phyloP scores from a whole-genome alignment of 2,888 invertebrate species.

The Meteorus cinctellus region DNA sequence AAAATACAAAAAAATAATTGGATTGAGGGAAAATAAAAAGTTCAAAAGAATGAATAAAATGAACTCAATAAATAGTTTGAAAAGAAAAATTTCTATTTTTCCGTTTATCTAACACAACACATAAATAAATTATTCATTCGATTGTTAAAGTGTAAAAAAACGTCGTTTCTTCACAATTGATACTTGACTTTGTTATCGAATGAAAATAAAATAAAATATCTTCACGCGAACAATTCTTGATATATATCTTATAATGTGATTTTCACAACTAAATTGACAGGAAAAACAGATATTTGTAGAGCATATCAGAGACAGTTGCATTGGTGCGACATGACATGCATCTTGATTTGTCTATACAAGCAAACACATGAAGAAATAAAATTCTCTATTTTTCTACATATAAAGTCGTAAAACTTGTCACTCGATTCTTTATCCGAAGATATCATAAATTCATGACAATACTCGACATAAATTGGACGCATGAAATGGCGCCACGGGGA shows the following conservation, averaged over 20 bases:
- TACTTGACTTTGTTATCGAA: background rate
- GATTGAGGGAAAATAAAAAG: background rate
- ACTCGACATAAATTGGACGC: slow-evolving; percentile 18
- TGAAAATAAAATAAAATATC: background rate
- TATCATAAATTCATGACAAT: slow-evolving; percentile 2
- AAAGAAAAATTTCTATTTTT: background rate
- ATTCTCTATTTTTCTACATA: background rate
- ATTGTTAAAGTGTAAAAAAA: background rate
- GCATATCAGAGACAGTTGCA: background rate
- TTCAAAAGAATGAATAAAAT: background rate
- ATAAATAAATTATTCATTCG: background rate
- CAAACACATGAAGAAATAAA: too few relatives aligned
- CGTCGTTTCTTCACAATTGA: background rate
- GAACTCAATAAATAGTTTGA: background rate
- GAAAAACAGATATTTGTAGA: slow-evolving; percentile 1
- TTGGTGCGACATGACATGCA: background rate
- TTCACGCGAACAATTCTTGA: background rate
- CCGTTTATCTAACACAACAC: too few relatives aligned
- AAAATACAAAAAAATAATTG: background rate
- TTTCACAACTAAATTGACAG: background rate
- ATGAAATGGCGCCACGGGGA: slow-evolving; percentile 13
- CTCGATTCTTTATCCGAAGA: background rate
- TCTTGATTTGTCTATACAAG: too few relatives aligned
- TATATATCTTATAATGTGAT: background rate
- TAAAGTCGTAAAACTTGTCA: slow-evolving; percentile 9